Evolutionary conservation across 2,888 invertebrate genomes (phyloP).

Genomic region (Papilio elwesi): DNA sequence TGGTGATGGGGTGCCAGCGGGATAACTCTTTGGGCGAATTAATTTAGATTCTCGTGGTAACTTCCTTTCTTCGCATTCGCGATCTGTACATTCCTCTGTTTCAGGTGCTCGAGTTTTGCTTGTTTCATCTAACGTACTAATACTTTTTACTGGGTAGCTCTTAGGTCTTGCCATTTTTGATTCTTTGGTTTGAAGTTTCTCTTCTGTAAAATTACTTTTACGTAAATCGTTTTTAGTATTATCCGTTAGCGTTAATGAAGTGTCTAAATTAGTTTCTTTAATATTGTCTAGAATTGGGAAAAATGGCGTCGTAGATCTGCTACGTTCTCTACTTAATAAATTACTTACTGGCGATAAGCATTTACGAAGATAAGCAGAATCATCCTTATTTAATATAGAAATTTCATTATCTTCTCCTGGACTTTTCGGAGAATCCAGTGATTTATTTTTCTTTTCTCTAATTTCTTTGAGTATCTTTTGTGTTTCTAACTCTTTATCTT

Average conservation of each 20-base stretch:
- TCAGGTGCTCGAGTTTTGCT: constrained; percentile 54
- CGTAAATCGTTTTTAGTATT: constrained; percentile 45
- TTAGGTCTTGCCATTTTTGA: constrained; percentile 81
- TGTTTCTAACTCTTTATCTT: constrained; percentile 87
- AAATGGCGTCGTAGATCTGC: constrained; percentile 78
- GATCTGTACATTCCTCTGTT: constrained; percentile 52
- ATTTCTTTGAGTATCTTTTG: constrained; percentile 88
- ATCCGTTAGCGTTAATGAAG: constrained; percentile 45
- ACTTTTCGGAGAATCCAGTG: constrained; percentile 63
- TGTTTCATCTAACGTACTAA: constrained; percentile 64
- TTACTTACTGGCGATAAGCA: constrained; percentile 69
- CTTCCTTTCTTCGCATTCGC: constrained; percentile 56
- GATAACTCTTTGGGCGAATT: constrained; percentile 85
- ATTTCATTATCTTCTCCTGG: constrained; percentile 56
- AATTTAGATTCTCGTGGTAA: constrained; percentile 72
- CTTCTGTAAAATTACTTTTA: constrained; percentile 50
- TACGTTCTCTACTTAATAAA: constrained; percentile 69
- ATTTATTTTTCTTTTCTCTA: constrained; percentile 84
- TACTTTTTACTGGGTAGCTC: constrained; percentile 82
- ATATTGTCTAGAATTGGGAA: constrained; percentile 81
- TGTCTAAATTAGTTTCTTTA: constrained; percentile 70
- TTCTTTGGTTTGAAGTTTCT: constrained; percentile 62
- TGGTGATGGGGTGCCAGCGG: constrained; percentile 76
- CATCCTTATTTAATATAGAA: constrained; percentile 57
- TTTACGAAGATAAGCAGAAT: constrained; percentile 57